phyloP scores from a whole-genome alignment of 1,140 invertebrate genomes.

The Uloborus diversus region DNA sequence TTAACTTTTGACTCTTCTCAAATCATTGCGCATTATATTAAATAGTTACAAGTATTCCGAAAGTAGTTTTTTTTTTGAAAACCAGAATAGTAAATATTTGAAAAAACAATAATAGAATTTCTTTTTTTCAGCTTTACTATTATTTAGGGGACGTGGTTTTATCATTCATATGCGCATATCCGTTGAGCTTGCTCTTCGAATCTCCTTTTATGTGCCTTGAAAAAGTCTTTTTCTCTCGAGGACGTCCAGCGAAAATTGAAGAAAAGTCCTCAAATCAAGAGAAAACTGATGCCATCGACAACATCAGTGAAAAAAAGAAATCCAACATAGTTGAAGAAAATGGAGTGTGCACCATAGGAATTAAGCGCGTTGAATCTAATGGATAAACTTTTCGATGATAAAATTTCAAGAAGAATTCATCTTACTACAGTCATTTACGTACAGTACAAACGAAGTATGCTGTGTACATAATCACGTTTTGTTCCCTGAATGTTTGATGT shows the following conservation, averaged over 20 bases:
- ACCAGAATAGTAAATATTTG: too few relatives aligned
- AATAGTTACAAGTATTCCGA: too few relatives aligned
- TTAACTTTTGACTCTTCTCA: too few relatives aligned
- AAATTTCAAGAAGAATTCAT: too few relatives aligned
- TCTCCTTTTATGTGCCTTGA: neutral
- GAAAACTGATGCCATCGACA: neutral
- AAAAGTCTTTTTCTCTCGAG: neutral
- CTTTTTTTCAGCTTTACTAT: neutral
- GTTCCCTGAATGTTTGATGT: too few relatives aligned
- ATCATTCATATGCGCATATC: neutral
- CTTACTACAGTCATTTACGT: too few relatives aligned
- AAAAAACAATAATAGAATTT: neutral
- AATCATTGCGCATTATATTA: too few relatives aligned
- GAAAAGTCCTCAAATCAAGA: neutral
- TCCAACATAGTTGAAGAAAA: neutral
- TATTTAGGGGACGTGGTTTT: neutral
- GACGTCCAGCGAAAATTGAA: neutral
- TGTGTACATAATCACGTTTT: too few relatives aligned
- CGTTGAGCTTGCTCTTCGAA: neutral
- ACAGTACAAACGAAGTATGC: too few relatives aligned
- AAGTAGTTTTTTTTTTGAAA: too few relatives aligned
- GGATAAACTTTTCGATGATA: too few relatives aligned
- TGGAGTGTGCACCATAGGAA: neutral
- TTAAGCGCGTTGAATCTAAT: neutral
- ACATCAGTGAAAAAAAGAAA: neutral